These are phyloP conservation scores for Polietes domitor DNA, from an alignment of 2,888 invertebrate genomes.

Conservation along the genomic window DNA sequence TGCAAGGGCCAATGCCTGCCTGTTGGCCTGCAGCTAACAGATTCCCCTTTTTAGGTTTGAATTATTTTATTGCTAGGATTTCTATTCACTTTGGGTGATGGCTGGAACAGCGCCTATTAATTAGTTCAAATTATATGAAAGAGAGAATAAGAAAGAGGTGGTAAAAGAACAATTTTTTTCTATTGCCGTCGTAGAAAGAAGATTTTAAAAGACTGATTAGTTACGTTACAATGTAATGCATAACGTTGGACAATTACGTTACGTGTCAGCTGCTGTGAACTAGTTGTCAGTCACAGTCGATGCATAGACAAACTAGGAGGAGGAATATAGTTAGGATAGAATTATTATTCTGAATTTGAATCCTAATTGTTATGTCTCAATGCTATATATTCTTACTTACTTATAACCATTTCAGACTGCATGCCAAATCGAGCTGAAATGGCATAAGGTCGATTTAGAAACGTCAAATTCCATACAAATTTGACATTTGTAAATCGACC, in stretches of 20 bases:
- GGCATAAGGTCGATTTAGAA: too few relatives aligned
- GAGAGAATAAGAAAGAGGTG: conserved; percentile 17
- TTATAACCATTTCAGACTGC: too few relatives aligned
- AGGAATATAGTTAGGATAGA: too few relatives aligned
- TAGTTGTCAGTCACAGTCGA: background rate
- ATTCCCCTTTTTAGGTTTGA: conserved; percentile 40
- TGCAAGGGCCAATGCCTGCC: conserved; percentile 8
- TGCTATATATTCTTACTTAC: too few relatives aligned
- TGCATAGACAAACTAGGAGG: too few relatives aligned
- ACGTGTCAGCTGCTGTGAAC: conserved; percentile 15
- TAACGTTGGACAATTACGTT: background rate
- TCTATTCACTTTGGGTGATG: background rate
- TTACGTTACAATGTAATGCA: background rate
- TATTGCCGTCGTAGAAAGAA: too few relatives aligned
- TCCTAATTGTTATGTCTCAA: too few relatives aligned
- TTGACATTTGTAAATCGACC: too few relatives aligned
- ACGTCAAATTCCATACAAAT: too few relatives aligned
- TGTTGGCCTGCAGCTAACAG: background rate
- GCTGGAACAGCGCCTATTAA: conserved; percentile 53
- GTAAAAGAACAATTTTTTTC: background rate
- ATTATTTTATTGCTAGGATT: conserved; percentile 52
- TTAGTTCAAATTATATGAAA: conserved; percentile 51
- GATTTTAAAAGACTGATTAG: conserved; percentile 1
- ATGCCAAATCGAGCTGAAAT: too few relatives aligned
- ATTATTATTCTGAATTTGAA: too few relatives aligned